Base-by-base conservation (phyloP, 2,888 invertebrate genomes). In the Allacma fusca region DNA sequence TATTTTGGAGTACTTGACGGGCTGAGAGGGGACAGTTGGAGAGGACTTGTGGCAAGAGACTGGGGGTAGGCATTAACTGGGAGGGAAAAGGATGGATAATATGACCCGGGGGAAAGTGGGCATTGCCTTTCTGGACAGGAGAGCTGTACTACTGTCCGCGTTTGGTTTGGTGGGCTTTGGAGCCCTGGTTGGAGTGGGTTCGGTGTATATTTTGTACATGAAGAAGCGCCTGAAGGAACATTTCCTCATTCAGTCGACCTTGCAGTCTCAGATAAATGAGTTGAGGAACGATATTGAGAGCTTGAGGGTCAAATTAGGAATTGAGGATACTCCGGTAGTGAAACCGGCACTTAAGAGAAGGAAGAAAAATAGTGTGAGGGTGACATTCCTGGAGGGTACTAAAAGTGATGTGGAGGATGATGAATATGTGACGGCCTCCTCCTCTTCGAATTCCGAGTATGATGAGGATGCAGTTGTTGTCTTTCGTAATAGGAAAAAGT, bases 311-410 rank as follows among this genome's bases (percentile, higher is more conserved):
- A 21, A 34, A 16, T n/a, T 59, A 7, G 59, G 59, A 19, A 23
- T n/a, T 7, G 19, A 23, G n/a, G n/a, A n/a, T n/a, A n/a, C n/a
- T 24, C 1, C 16, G 21, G 21, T 5, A 23, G 5, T 9, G 21
- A 43, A 69, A 19, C 23, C 34, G 1, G 4, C 69, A 34, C n/a
- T 26, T n/a, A n/a, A n/a, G 4, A 24, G 16, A n/a, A 75, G 43
- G 50, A 68, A 28, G 29, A 75, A 69, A 29, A 57, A 64, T 67
- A 80, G 16, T 77, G 79, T 71, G 78, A 78, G 57, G 79, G 87
- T 88, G 80, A 78, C 75, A 57, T 82, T 86, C 40, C 80, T 88
- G 40, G 86, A 87, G 65, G 86, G 87, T 0, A 83, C 83, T 75
- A 82, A 85, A 69, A 82, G 80, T 12, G 67, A 57, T 13, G 79